Percentiles rank a stretch among this genome's conserved stretches.
phyloP scores from a whole-genome alignment of 2,113 vertebrate species.

The Rhinichthys klamathensis region DNA sequence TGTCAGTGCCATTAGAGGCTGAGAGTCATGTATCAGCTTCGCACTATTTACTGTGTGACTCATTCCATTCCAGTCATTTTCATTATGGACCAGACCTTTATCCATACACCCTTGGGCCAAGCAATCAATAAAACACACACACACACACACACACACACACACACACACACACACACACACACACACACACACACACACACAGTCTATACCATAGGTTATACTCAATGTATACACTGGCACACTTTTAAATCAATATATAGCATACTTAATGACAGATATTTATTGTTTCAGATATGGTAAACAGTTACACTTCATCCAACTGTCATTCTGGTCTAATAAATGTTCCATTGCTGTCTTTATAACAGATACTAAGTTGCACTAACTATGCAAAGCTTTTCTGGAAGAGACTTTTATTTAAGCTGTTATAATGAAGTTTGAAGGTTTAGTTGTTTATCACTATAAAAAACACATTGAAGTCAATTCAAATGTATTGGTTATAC shows the following conservation, averaged over 20 bases:
- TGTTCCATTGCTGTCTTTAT: neutral
- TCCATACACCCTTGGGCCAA: conserved; percentile 46
- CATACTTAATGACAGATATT: conserved; percentile 54
- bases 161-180: neutral
- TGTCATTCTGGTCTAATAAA: neutral
- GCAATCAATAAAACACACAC: conserved; percentile 51
- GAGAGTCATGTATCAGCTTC: conserved; percentile 21
- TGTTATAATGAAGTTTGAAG: neutral
- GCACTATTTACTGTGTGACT: conserved; percentile 35
- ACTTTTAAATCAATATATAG: conserved; percentile 53
- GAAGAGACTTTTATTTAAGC: neutral
- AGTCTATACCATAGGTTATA: conserved; percentile 7
- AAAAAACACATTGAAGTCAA: neutral
- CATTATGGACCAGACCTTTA: conserved; percentile 49
- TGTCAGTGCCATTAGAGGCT: conserved; percentile 25
- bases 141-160: conserved; percentile 36
- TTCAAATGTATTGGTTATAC: too few species aligned
- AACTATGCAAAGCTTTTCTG: neutral
- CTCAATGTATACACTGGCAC: conserved; percentile 26
- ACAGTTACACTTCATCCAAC: conserved; percentile 49
- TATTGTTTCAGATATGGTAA: conserved; percentile 59
- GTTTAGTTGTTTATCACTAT: neutral
- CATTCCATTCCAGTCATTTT: conserved; percentile 49
- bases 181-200: neutral
- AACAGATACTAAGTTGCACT: neutral